phyloP scores from a whole-genome alignment of 30 jellyfish, hydroid and myxozoan species.

The Aurelia sp. region DNA sequence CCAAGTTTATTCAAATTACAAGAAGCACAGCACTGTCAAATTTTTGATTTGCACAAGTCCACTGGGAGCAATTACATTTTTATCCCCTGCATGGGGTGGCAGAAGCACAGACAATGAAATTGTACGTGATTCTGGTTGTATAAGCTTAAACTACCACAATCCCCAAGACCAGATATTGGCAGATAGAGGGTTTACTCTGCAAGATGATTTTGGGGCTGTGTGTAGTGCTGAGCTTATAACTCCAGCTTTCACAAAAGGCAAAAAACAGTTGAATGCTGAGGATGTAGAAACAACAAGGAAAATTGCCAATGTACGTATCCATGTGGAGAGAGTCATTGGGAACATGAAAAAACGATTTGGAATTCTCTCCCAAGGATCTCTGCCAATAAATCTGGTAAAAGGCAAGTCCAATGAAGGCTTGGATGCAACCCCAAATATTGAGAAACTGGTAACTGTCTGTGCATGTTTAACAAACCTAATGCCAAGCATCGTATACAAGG shows the following conservation, averaged over 20 bases:
- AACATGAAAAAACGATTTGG: conserved; percentile 14
- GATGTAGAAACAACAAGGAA: conserved; percentile 49
- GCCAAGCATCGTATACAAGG: conserved; percentile 46
- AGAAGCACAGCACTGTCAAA: conserved; percentile 63
- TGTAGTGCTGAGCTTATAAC: conserved; percentile 51
- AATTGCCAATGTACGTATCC: conserved; percentile 15
- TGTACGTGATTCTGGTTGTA: conserved; percentile 59
- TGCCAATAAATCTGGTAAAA: background rate
- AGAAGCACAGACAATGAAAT: conserved; percentile 57
- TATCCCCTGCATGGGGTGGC: conserved; percentile 72
- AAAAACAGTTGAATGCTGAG: conserved; percentile 29
- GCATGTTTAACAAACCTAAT: conserved; percentile 51
- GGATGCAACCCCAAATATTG: conserved; percentile 29
- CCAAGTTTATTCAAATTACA: conserved; percentile 42
- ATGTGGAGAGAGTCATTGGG: conserved; percentile 20
- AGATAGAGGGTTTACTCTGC: conserved; percentile 60
- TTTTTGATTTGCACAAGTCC: conserved; percentile 59
- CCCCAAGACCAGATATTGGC: conserved; percentile 61
- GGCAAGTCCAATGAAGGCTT: background rate
- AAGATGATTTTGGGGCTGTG: conserved; percentile 28
- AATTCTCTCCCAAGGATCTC: conserved; percentile 30
- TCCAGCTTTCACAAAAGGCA: conserved; percentile 58
- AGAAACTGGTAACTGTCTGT: conserved; percentile 59
- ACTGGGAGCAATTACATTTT: conserved; percentile 61
- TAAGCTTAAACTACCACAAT: conserved; percentile 1